Base-by-base conservation (phyloP, 2,888 invertebrate species). In the Selenia dentaria region DNA sequence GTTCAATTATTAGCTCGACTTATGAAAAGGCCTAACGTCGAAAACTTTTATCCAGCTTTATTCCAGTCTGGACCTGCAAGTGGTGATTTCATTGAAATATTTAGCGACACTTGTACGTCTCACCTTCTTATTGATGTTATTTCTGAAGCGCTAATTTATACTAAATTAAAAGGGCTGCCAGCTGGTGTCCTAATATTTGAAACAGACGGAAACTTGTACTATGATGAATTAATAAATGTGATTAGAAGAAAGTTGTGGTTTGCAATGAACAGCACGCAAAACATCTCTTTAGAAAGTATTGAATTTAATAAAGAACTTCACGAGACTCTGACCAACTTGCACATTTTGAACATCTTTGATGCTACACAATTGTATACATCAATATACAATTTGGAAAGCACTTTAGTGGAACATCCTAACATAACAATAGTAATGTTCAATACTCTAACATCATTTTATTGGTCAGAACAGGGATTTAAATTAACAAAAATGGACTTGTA, bases 1-100 rank as follows among this genome's bases (percentile, higher is more conserved):
- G 62, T 91, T n/a, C 93, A 93, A 65, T 71, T 93, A 40, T 64
- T 93, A 11, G 79, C 92, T 28, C 86, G 93, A 64, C 59, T 93
- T 20, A 79, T 70, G 10, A 80, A 76, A 50, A 87, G 87, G 54
- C 74, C 84, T 0, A 74, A 73, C 9, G 57, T 92, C 6, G 59
- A 68, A 51, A 77, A 79, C 14, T 80, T 93, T 59, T 92, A 93
- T 32, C 75, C 84, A 8, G 54, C 51, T 22, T 59, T 93, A 43
- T 93, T 93, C 61, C 58, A 70, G 40, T 50, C 52, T 42, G 82
- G 81, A 20, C 79, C 74, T 6, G 76, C 71, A 38, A 55, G 54
- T 43, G 74, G 75, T 24, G 81, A 89, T 59, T 55, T 79, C 3
- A 74, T 90, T 39, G 91, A 91, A 77, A 51, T 89, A 41, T 68